Percentiles rank a stretch among this genome's conserved stretches.
phyloP scores from a whole-genome alignment of 92 coral and sea anemone genomes.

The Porites cylindrica region DNA sequence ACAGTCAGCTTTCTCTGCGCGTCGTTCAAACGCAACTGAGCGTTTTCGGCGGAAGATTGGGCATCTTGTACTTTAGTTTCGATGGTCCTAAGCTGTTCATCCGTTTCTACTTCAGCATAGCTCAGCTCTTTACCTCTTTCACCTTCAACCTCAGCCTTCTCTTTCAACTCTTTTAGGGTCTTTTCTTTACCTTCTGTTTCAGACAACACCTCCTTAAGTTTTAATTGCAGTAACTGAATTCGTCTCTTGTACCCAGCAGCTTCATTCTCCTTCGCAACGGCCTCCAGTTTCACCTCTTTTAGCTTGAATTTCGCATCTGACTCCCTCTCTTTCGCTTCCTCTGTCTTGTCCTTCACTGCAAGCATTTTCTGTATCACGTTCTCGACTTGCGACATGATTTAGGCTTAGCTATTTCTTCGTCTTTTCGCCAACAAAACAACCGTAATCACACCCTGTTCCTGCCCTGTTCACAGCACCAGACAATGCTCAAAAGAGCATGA shows the following conservation, averaged over 20 bases:
- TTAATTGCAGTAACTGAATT: constrained; percentile 33
- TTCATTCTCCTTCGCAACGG: constrained; percentile 60
- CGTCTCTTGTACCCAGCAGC: constrained; percentile 54
- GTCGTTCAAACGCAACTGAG: constrained; percentile 60
- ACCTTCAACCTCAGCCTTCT: constrained; percentile 55
- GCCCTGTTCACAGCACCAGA: too few relatives aligned
- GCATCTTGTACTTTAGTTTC: constrained; percentile 62
- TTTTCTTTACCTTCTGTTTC: constrained; percentile 29
- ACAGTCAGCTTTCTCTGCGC: constrained; percentile 70
- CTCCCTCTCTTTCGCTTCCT: constrained; percentile 78
- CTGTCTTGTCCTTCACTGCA: constrained; percentile 74
- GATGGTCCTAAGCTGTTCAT: constrained; percentile 50
- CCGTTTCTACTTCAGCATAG: constrained; percentile 67
- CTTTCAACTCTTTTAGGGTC: constrained; percentile 2
- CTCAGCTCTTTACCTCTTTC: constrained; percentile 61
- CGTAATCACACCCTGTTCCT: constrained; percentile 29
- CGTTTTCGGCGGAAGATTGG: constrained; percentile 39
- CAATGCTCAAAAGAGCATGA: constrained; percentile 2
- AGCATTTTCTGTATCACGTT: constrained; percentile 65
- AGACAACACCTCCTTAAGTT: constrained; percentile 27
- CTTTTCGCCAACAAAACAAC: constrained; percentile 1
- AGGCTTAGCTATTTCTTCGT: background rate
- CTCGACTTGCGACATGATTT: constrained; percentile 23
- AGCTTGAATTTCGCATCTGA: constrained; percentile 56
- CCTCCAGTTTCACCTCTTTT: constrained; percentile 22